Evolutionary conservation across 2,113 vertebrate genomes (phyloP).

Genomic region (Nannobrachium achirus): DNA sequence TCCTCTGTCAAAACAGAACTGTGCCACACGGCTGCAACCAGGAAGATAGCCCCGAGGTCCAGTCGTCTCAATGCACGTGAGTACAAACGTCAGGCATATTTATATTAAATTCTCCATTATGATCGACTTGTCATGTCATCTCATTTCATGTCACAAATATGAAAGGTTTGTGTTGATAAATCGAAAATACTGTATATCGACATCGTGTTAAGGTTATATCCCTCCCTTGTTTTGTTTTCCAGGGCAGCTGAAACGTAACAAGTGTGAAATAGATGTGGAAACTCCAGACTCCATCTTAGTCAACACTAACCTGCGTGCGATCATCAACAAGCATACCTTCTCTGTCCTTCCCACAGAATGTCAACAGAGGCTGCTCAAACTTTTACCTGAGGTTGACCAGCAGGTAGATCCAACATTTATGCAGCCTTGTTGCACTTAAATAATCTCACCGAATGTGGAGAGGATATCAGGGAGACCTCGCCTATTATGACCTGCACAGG

Average conservation of each 20-base stretch:
- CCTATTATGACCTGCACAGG: no score
- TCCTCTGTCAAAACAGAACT: conserved; percentile 81
- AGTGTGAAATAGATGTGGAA: conserved; percentile 95
- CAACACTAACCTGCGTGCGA: conserved; percentile 94
- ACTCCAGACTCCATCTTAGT: conserved; percentile 98
- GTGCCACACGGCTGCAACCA: conserved; percentile 80
- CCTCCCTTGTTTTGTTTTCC: conserved; percentile 27
- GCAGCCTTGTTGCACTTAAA: not conserved
- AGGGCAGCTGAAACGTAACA: conserved; percentile 93
- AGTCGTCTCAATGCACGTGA: conserved; percentile 91
- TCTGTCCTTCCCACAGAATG: conserved; percentile 86
- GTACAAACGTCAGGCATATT: conserved; percentile 30
- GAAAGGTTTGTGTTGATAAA: no score
- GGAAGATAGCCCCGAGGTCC: conserved; percentile 89
- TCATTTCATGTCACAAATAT: not conserved
- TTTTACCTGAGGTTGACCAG: conserved; percentile 93
- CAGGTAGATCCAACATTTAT: conserved; percentile 80
- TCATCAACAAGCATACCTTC: conserved; percentile 98
- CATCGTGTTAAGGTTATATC: conserved; percentile 7
- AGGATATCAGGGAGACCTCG: not conserved
- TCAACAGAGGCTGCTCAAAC: conserved; percentile 90
- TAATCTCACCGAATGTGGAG: not conserved
- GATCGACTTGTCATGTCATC: not conserved
- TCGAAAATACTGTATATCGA: not conserved
- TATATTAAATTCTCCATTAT: not conserved